phyloP scores from a whole-genome alignment of 2,888 invertebrate genomes.

The Melieria picta region DNA sequence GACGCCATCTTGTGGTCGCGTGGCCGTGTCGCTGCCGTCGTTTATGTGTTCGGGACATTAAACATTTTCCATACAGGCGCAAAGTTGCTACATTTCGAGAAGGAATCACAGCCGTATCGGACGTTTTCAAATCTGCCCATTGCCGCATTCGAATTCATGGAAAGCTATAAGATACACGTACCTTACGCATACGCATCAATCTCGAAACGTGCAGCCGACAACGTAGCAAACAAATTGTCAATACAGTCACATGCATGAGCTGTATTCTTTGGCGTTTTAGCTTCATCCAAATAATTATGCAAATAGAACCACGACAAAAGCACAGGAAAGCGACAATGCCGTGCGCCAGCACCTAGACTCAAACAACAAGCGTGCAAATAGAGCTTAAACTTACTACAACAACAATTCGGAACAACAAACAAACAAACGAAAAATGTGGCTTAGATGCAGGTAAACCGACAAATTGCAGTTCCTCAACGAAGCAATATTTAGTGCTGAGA shows the following conservation, averaged over 20 bases:
- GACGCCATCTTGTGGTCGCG: too few relatives aligned
- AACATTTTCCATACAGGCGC: too few relatives aligned
- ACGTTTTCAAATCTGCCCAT: not conserved
- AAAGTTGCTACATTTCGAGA: too few relatives aligned
- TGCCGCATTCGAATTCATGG: not conserved
- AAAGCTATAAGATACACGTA: not conserved
- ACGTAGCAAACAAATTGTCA: not conserved
- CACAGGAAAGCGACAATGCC: conserved; percentile 57
- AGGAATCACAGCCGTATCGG: too few relatives aligned
- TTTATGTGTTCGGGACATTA: too few relatives aligned
- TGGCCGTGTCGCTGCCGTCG: too few relatives aligned
- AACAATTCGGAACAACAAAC: not conserved
- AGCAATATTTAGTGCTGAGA: not conserved
- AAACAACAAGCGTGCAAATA: not conserved
- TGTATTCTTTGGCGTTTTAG: conserved; percentile 11
- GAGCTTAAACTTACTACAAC: not conserved
- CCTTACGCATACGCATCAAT: not conserved
- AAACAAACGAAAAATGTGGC: conserved; percentile 2
- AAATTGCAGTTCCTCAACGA: too few relatives aligned
- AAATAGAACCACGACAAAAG: conserved; percentile 44
- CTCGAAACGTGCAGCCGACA: not conserved
- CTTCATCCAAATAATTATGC: conserved; percentile 51
- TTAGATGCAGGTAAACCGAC: not conserved
- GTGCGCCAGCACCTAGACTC: conserved; percentile 12
- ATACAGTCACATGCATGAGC: not conserved